phyloP scores from a whole-genome alignment of 2,888 invertebrate genomes.

The Thereva nobilitata region DNA sequence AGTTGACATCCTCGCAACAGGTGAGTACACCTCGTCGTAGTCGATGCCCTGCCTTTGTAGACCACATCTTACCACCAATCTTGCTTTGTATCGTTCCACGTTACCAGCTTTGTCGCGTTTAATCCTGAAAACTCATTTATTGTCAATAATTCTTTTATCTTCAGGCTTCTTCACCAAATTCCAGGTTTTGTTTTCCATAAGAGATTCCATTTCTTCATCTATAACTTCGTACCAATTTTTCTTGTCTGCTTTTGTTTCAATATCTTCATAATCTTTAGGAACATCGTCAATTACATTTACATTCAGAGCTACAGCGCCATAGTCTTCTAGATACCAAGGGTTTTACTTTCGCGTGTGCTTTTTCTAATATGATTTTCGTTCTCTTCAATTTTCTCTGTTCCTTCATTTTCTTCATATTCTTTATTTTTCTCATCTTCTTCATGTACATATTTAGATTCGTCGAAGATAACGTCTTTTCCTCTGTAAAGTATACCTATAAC shows the following conservation, averaged over 20 bases:
- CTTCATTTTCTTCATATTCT: slow-evolving; percentile 6
- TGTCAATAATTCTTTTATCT: slow-evolving; percentile 14
- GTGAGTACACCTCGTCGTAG: slow-evolving; percentile 26
- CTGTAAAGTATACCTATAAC: too few species aligned
- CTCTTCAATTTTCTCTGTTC: not conserved
- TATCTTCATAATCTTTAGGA: slow-evolving; percentile 18
- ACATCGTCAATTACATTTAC: slow-evolving; percentile 27
- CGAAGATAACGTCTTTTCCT: slow-evolving; percentile 5
- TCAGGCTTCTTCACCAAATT: slow-evolving; percentile 19
- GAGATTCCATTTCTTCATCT: too few species aligned
- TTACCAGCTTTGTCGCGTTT: slow-evolving; percentile 2
- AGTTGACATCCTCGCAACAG: slow-evolving; percentile 34
- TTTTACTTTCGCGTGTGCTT: slow-evolving; percentile 7
- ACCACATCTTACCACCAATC: slow-evolving; percentile 23
- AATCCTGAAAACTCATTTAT: slow-evolving; percentile 10
- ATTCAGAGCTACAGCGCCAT: slow-evolving; percentile 29
- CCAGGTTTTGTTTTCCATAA: too few species aligned
- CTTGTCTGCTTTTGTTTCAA: too few species aligned
- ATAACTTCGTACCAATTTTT: too few species aligned
- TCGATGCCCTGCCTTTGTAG: slow-evolving; percentile 26
- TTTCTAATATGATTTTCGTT: not conserved
- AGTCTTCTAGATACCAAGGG: slow-evolving; percentile 25
- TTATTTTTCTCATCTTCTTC: not conserved
- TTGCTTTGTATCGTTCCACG: slow-evolving; percentile 21
- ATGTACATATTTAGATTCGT: not conserved